Evolutionary conservation across 2,888 invertebrate species (phyloP).

Genomic region (Acrobasis consociella): DNA sequence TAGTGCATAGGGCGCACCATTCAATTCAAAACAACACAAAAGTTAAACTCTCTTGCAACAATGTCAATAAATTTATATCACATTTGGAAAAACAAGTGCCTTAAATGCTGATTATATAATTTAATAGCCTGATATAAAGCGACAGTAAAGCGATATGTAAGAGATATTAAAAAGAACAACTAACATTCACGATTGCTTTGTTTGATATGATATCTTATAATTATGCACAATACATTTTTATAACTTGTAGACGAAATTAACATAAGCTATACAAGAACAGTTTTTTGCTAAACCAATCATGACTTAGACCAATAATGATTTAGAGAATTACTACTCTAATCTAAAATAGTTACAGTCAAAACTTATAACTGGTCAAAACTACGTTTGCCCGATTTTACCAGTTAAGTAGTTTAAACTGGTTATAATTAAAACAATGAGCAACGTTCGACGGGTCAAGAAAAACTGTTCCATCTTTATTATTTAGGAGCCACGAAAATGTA

Average conservation of each 20-base stretch:
- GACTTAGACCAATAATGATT: too few species aligned
- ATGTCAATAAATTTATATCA: slow-evolving; percentile 8
- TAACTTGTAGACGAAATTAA: neutral
- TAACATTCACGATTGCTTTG: slow-evolving; percentile 11
- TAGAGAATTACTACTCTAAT: too few species aligned
- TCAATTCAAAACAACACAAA: neutral
- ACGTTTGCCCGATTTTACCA: too few species aligned
- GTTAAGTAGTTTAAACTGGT: too few species aligned
- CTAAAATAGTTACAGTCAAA: too few species aligned
- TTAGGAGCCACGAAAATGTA: neutral
- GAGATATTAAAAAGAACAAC: neutral
- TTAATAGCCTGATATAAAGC: slow-evolving; percentile 2
- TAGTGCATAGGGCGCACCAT: too few species aligned
- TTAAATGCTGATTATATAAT: neutral
- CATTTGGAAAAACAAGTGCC: slow-evolving; percentile 2
- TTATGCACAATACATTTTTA: neutral
- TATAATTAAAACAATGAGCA: neutral
- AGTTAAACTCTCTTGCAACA: neutral
- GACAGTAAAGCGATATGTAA: slow-evolving; percentile 2
- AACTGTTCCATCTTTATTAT: neutral
- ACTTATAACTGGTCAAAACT: too few species aligned
- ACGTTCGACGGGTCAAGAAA: neutral
- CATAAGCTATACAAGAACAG: neutral
- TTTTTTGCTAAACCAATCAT: neutral
- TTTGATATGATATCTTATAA: slow-evolving; percentile 6